Evolutionary conservation across 2,888 invertebrate genomes (phyloP), one percentile per base, ranked within the genome.

Genomic region (Sphecodes monilicornis): DNA sequence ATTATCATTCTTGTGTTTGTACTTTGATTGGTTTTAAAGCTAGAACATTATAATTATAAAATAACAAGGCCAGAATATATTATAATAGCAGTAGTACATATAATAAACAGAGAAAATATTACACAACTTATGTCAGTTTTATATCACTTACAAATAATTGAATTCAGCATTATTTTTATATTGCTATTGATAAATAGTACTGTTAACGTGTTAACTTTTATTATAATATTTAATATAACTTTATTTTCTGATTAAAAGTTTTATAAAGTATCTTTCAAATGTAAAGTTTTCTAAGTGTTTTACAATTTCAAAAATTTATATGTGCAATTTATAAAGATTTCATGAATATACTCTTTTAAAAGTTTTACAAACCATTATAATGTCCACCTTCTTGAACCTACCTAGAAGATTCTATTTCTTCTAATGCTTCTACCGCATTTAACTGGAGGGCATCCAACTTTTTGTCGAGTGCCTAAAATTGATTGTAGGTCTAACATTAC

Each of bases 1-100:
- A 97, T 96, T 95, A 97, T 96, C 95, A 97, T 96, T 95, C 96
- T 97, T 93, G 96, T 92, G 75, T 91, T 90, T 76, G 89, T 92
- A 77, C 86, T 82, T 76, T 92, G 88, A 76, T 82, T 92, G 26
- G 87, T 89, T 69, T 91, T 92, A 72, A 91, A 83, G 74, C 92
- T 92, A 78, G 78, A 88, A 86, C 54, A 85, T 80, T 78, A 68
- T 68, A 70, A 78, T 68, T 13, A 72, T 11, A 71, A 54, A 16
- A 60, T 29, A 41, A 39, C 43, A 29, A 32, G n/a, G 32, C 54
- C 32, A 5, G 46, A 76, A 39, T 29, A 46, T 60, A 64, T 71
- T 32, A 29, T n/a, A 64, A 50, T n/a, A 16, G 8, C 1, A 18
- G 18, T 16, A 26, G 3, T 41, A 29, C 22, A 16, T 71, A 29